Base-by-base conservation (phyloP, 1,140 invertebrate species). In the Lepidostoma basale region DNA sequence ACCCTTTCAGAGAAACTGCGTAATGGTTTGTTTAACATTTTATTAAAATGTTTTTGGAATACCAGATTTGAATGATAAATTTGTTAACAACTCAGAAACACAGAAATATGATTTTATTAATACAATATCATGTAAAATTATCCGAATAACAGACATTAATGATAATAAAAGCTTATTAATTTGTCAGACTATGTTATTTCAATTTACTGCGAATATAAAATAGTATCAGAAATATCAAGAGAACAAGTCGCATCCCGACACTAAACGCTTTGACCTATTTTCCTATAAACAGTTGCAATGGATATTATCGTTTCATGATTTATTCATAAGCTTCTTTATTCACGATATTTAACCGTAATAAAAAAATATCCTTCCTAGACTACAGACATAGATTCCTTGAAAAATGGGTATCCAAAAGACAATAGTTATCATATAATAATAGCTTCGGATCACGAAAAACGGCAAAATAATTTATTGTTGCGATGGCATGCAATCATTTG, bases 341-440 rank as follows among this genome's bases (percentile, higher is more conserved):
- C 26, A 18, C 3, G 26, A 28, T 28, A 47, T 6, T 25, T 20
- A 23, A 23, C 20, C 16, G 8, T 16, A 20, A 10, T 30, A 1
- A 54, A 28, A 8, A 28, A 54, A 30, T 12, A 5, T 14, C 25
- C 3, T 8, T 33, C 12, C 33, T 54, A 33, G 12, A 6, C 12
- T 47, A 23, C 25, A 5, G 22, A 49, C 45, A 49, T 22, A 25
- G 22, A 49, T 49, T 49, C 45, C 25, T 49, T 49, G 20, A 3
- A 23, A 12, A 49, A 49, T 23, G 9, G 12, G 33, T 36, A 49
- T 49, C 8, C 49, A 28, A 33, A 54, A 54, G 25, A 30, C 49
- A 54, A n/a, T n/a, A n/a, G 26, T 28, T 5, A 54, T 54, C 49
- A 54, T 30, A 54, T 30, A 30, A 30, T 54, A 30, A 54, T 54